Conservation (phyloP, 2,888 invertebrate genomes). For the Drosophila putrida region DNA sequence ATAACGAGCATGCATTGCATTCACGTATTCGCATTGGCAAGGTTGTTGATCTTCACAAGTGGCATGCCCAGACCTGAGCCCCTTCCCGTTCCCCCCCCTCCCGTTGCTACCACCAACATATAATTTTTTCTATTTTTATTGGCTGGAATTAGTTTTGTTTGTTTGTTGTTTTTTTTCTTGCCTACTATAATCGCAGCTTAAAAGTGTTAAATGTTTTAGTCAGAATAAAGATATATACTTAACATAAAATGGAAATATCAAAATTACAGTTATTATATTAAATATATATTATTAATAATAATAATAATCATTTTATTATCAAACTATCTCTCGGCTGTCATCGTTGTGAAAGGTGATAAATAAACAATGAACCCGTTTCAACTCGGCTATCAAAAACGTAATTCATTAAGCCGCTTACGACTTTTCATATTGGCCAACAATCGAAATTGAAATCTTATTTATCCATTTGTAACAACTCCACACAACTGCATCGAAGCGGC, state of each 20-base stretch:
- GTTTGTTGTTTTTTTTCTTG: slow-evolving; percentile 30
- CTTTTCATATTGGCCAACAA: slow-evolving; percentile 35
- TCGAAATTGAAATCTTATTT: slow-evolving; percentile 54
- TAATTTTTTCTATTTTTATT: background rate
- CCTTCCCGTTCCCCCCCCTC: slow-evolving; percentile 12
- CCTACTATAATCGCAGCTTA: slow-evolving; percentile 34
- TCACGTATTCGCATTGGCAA: slow-evolving; percentile 72
- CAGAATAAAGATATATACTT: slow-evolving; percentile 22
- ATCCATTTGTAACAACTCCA: slow-evolving; percentile 10
- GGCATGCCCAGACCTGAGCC: slow-evolving; percentile 44
- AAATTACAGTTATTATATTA: background rate
- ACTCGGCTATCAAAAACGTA: slow-evolving; percentile 10
- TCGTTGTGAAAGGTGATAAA: slow-evolving; percentile 3
- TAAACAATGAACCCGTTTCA: slow-evolving; percentile 45
- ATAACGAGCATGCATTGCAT: slow-evolving; percentile 67
- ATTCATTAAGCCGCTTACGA: slow-evolving; percentile 27
- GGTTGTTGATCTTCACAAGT: slow-evolving; percentile 78
- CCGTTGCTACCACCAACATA: background rate
- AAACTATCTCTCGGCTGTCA: background rate
- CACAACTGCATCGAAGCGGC: slow-evolving; percentile 11
- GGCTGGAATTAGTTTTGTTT: slow-evolving; percentile 29
- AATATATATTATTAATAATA: background rate
- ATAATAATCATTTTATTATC: background rate
- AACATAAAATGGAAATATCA: background rate
- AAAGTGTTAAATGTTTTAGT: slow-evolving; percentile 52